Evolutionary conservation across 2,888 invertebrate genomes (phyloP), one percentile per base, ranked within the genome.

Genomic region (Papilio protenor): DNA sequence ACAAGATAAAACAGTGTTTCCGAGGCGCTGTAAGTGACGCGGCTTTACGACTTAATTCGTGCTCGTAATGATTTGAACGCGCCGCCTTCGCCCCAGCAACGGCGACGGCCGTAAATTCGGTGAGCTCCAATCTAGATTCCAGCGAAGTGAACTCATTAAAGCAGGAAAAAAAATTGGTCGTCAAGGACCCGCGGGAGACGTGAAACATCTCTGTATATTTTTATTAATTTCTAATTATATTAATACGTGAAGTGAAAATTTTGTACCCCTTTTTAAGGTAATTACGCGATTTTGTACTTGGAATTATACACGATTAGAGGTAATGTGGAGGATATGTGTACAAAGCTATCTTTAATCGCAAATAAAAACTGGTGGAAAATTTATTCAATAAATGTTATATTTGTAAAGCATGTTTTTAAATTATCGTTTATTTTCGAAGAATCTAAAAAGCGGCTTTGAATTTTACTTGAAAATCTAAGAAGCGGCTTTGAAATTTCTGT

Each of bases 61-160:
- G 66, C 66, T 69, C 66, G 66, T 69, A 69, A 69, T 69, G 66
- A 69, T 69, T 69, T 45, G 66, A 69, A 69, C 66, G 66, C 66
- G 8, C n/a, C 66, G 66, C 66, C 21, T n/a, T n/a, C 45, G 12
- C 66, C 66, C 66, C 45, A 21, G 66, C 45, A 16, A 21, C 3
- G n/a, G 66, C 61, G 14, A 27, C 61, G 61, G 61, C 61, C 45
- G 66, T 69, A 69, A 69, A 66, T 45, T 69, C 66, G 45, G 45
- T 45, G 66, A 45, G 21, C 66, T 69, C 45, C 21, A 69, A 69
- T 69, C n/a, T 69, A 69, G 66, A 69, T 69, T 69, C 66, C 45
- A 69, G 45, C 16, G 45, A 45, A 45, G 45, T 69, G 66, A 45
- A 69, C 66, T 69, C 66, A 69, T 69, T 69, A 69, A 69, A 33